Percentiles rank a stretch among this genome's conserved stretches.
Evolutionary conservation across 35 echinoderm and acorn worm species (phyloP).

Genomic region (Heliocidaris tuberculata): DNA sequence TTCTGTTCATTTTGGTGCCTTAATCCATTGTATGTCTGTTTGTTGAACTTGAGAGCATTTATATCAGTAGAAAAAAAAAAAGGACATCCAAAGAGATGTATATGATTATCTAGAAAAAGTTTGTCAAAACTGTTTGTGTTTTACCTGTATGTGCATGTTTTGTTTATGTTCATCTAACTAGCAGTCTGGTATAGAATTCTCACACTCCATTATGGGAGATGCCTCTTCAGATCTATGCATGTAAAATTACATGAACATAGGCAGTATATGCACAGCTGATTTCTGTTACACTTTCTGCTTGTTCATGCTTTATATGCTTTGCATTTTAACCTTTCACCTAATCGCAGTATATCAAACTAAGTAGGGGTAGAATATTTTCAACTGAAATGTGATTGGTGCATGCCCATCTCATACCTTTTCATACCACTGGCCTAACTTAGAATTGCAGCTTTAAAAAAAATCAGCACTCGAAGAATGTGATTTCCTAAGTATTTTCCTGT

Average conservation of each 20-base stretch:
- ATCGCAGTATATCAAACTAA: not conserved
- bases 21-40: constrained; percentile 37
- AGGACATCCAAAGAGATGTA: not conserved
- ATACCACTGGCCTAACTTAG: not conserved
- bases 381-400: not conserved
- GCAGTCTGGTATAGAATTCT: not conserved
- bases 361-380: not conserved
- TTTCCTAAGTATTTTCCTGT: too few relatives aligned
- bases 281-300: not conserved
- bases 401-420: not conserved
- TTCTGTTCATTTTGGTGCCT: constrained; percentile 44
- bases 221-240: not conserved
- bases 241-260: constrained; percentile 5
- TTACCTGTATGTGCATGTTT: constrained; percentile 3
- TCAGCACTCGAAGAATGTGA: not conserved
- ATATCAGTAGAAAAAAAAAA: constrained; percentile 4
- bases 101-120: not conserved
- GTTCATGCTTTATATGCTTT: not conserved
- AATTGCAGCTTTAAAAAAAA: not conserved
- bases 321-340: constrained; percentile 10
- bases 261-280: not conserved
- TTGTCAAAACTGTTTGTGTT: not conserved
- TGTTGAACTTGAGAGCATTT: constrained; percentile 40
- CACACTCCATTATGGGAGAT: not conserved
- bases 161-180: constrained; percentile 11